These are phyloP conservation scores for Lissonota sp. DNA, from an alignment of 2,888 invertebrate genomes.

Conservation along the genomic window DNA sequence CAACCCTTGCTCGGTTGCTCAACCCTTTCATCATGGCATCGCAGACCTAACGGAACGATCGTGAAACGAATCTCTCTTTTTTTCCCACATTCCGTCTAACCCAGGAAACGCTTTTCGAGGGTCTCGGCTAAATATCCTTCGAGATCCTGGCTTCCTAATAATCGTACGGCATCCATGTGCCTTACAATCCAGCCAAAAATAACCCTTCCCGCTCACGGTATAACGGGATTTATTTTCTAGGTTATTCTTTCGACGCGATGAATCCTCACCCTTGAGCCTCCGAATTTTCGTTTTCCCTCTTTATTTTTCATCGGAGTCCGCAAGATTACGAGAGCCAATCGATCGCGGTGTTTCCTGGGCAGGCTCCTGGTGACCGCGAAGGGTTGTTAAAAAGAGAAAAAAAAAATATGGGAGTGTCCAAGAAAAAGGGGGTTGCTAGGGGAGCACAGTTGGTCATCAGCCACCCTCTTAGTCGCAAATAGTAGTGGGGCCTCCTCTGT, in stretches of 20 bases:
- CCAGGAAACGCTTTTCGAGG: constrained; percentile 63
- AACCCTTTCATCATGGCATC: constrained; percentile 76
- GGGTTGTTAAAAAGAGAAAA: constrained; percentile 57
- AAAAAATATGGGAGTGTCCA: constrained; percentile 73
- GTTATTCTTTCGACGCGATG: constrained; percentile 44
- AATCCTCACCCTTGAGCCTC: constrained; percentile 26
- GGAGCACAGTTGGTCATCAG: constrained; percentile 54
- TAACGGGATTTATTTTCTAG: constrained; percentile 56
- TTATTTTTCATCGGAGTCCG: no score
- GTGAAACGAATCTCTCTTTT: constrained; percentile 56
- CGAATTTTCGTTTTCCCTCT: constrained; percentile 1
- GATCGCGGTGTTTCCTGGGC: not conserved
- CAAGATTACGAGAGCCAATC: not conserved
- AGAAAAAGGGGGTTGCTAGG: constrained; percentile 62
- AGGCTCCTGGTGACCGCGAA: not conserved
- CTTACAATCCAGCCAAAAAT: constrained; percentile 33
- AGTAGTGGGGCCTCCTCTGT: constrained; percentile 19
- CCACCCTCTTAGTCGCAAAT: constrained; percentile 49
- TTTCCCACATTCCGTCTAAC: constrained; percentile 82
- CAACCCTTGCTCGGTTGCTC: constrained; percentile 79
- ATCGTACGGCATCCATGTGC: not conserved
- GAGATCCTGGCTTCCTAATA: constrained; percentile 28
- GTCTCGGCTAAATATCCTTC: constrained; percentile 16
- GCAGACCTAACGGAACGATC: constrained; percentile 78
- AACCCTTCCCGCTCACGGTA: constrained; percentile 11